phyloP scores from a whole-genome alignment of 92 coral and sea anemone genomes.

The Umimayanthus kanabou region DNA sequence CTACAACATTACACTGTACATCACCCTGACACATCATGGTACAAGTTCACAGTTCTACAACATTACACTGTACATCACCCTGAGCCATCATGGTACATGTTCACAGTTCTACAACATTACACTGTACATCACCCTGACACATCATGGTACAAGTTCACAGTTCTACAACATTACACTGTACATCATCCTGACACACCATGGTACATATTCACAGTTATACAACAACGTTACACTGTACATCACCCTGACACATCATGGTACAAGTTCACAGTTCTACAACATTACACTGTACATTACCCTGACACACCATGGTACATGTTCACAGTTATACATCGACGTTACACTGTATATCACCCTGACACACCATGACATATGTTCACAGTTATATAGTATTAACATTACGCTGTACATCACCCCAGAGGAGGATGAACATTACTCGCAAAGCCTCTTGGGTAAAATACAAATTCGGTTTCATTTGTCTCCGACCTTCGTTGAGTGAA shows the following conservation, averaged over 20 bases:
- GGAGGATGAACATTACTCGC: no score
- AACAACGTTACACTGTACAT: background rate
- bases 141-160: background rate
- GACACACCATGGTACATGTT: background rate
- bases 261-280: background rate
- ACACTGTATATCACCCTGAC: background rate
- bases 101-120: background rate
- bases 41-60: background rate
- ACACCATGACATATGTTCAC: background rate
- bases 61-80: background rate
- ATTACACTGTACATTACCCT: background rate
- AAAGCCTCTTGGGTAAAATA: no score
- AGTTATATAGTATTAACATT: no score
- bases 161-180: background rate
- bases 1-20: background rate
- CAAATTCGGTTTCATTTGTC: no score
- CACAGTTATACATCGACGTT: background rate
- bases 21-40: background rate
- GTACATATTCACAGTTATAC: background rate
- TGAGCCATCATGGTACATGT: background rate
- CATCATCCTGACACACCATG: background rate
- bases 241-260: background rate
- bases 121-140: background rate
- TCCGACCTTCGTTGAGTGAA: no score
- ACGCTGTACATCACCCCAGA: no score